These are phyloP conservation scores for Hippopotamyrus pictus DNA, from an alignment of 2,797 vertebrate species.

Conservation along the genomic window DNA sequence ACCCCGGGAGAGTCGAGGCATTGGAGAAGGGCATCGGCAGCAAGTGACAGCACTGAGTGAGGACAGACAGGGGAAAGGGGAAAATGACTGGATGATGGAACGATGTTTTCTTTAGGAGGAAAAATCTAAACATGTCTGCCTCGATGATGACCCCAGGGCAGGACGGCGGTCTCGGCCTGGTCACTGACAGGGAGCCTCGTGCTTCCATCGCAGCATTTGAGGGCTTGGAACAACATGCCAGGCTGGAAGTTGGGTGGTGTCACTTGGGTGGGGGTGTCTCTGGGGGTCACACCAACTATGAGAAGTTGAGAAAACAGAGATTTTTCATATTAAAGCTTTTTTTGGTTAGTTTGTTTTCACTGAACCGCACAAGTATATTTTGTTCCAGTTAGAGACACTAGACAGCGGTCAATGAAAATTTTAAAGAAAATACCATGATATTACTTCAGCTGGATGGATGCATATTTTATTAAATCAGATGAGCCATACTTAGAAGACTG, in stretches of 20 bases:
- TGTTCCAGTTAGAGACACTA: not conserved
- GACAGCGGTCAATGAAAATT: not conserved
- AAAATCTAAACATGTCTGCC: constrained; percentile 65
- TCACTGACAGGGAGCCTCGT: constrained; percentile 36
- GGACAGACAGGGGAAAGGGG: constrained; percentile 57
- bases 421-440: not conserved
- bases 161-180: constrained; percentile 54
- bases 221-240: constrained; percentile 20
- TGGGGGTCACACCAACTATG: not conserved
- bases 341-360: not conserved
- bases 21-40: not conserved
- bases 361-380: not conserved
- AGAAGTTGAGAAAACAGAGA: not conserved
- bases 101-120: constrained; percentile 63
- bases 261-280: not conserved
- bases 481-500: not conserved
- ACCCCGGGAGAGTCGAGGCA: constrained; percentile 18
- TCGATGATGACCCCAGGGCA: constrained; percentile 53
- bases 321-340: not conserved
- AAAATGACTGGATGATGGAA: constrained; percentile 59
- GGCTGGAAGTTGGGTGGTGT: not conserved
- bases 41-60: constrained; percentile 7
- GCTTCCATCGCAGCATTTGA: not conserved
- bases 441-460: not conserved
- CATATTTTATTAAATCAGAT: not conserved